Evolutionary conservation across 2,888 invertebrate genomes (phyloP).

Genomic region (Hypselothyrea guttata): DNA sequence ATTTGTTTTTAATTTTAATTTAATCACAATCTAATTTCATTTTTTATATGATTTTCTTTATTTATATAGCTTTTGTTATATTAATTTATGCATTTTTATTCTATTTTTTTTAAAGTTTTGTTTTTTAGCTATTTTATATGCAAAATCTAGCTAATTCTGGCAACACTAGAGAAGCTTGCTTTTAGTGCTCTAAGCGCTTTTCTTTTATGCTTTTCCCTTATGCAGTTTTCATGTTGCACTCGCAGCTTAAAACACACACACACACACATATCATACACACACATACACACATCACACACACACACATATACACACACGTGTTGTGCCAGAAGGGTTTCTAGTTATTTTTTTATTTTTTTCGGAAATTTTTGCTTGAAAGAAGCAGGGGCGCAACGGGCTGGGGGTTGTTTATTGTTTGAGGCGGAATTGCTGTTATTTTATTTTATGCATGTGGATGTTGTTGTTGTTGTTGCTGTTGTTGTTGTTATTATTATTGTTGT

Average conservation of each 20-base stretch:
- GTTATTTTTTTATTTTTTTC: conserved; percentile 30
- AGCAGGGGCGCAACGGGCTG: conserved; percentile 44
- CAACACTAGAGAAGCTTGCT: background rate
- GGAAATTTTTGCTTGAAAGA: conserved; percentile 2
- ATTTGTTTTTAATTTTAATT: background rate
- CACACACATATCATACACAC: conserved; percentile 25
- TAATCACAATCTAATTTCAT: too few relatives aligned
- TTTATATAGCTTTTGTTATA: too few relatives aligned
- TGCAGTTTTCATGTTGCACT: conserved; percentile 36
- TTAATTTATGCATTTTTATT: too few relatives aligned
- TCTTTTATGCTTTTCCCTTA: conserved; percentile 4
- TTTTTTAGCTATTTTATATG: too few relatives aligned
- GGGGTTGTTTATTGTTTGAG: conserved; percentile 53
- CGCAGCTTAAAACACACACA: conserved; percentile 20
- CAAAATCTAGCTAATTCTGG: too few relatives aligned
- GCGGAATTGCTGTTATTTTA: conserved; percentile 3
- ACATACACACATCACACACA: conserved; percentile 25
- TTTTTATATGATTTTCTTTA: too few relatives aligned
- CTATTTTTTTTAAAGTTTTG: background rate
- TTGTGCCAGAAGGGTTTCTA: conserved; percentile 50
- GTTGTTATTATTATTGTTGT: conserved; percentile 22
- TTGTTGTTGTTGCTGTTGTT: conserved; percentile 24
- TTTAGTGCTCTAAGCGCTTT: conserved; percentile 4
- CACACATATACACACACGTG: conserved; percentile 30
- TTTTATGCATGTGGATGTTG: conserved; percentile 1